Conservation (phyloP, 2,888 invertebrate species). For the Euplagia quadripunctaria region DNA sequence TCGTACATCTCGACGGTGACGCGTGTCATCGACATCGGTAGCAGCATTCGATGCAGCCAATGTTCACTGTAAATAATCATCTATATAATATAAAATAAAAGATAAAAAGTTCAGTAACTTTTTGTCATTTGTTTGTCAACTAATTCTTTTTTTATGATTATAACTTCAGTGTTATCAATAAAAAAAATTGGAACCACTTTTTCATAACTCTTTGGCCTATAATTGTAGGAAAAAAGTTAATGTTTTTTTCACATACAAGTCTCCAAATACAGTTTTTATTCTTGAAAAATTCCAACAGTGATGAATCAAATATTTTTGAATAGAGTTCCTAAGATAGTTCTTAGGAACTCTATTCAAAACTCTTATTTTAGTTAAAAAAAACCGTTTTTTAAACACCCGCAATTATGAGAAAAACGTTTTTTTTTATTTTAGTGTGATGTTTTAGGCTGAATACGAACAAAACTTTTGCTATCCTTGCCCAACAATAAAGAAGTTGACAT, state of each 20-base stretch:
- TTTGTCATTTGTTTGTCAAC: background rate
- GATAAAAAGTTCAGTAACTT: background rate
- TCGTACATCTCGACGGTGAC: conserved; percentile 98
- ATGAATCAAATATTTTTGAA: background rate
- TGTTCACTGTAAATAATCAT: conserved; percentile 90
- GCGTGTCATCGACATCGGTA: conserved; percentile 96
- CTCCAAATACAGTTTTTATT: background rate
- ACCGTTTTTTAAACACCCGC: no score
- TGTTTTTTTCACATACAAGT: background rate
- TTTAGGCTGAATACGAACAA: background rate
- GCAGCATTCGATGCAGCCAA: conserved; percentile 95
- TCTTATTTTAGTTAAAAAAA: no score
- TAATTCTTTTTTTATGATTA: background rate
- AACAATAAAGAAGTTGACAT: background rate
- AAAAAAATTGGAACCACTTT: no score
- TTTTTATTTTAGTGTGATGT: background rate
- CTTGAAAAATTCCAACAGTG: background rate
- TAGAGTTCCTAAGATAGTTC: background rate
- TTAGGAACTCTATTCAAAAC: no score
- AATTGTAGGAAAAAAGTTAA: no score
- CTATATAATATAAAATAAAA: background rate
- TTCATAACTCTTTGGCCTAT: no score
- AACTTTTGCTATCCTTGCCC: background rate
- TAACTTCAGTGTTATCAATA: no score
- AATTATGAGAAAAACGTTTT: no score